A percentile compares a stretch with the other conserved stretches of the same genome.
These are phyloP conservation scores for Sylvietta virens DNA, from an alignment of 2,113 vertebrate species.

Conservation along the genomic window DNA sequence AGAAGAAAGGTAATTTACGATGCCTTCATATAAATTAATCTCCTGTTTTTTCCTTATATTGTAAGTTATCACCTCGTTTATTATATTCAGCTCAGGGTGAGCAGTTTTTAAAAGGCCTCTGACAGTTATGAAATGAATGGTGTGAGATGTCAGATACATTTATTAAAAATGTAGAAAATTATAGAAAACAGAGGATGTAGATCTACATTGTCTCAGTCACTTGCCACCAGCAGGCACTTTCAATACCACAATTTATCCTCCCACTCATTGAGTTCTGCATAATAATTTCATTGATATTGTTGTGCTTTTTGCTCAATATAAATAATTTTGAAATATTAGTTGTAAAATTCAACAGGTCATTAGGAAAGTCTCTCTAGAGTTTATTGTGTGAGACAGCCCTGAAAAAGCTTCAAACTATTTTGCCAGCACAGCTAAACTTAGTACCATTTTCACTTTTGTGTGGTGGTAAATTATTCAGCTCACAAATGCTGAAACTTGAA, in stretches of 20 bases:
- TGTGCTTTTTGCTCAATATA: background rate
- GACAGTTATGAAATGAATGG: constrained; percentile 33
- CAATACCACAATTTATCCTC: constrained; percentile 6
- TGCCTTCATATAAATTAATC: constrained; percentile 52
- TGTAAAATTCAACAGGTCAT: background rate
- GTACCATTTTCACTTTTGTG: background rate
- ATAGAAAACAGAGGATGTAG: constrained; percentile 26
- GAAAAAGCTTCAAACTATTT: background rate
- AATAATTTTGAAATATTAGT: constrained; percentile 4
- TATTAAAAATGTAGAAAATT: constrained; percentile 41
- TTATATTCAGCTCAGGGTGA: constrained; percentile 35
- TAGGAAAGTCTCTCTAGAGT: background rate
- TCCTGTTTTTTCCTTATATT: constrained; percentile 38
- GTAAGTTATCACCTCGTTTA: constrained; percentile 37
- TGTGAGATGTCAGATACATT: constrained; percentile 31
- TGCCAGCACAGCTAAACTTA: background rate
- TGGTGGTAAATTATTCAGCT: constrained; percentile 27
- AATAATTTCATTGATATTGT: constrained; percentile 33
- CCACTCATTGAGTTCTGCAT: constrained; percentile 12
- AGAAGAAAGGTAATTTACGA: constrained; percentile 35
- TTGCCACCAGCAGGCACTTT: constrained; percentile 6
- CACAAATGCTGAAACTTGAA: constrained; percentile 2
- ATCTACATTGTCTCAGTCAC: constrained; percentile 13
- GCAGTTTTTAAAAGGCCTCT: constrained; percentile 38
- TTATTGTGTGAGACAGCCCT: background rate